Evolutionary conservation across 2,113 vertebrate genomes (phyloP), one percentile per base, ranked within the genome.

Genomic region (Hippocampus guttulatus): DNA sequence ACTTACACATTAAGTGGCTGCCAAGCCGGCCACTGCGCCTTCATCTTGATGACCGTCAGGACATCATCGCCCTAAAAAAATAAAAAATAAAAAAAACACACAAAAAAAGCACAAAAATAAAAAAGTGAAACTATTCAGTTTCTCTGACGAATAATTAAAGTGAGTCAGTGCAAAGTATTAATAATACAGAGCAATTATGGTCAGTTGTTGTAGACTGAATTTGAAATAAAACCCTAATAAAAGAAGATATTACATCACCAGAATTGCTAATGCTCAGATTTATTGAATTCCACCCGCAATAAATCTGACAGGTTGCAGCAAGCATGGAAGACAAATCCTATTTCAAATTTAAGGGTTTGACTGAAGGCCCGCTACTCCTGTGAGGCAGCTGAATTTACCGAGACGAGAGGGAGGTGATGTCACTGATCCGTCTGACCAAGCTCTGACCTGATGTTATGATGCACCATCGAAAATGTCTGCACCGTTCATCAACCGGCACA

Each of bases 21-120:
- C 97, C 96, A 99, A 76, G 97, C 97, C 0, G 97, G 96, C 97
- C 97, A 99, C 85, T 99, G 97, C 0, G 97, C 96, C 93, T 99
- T 99, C 88, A 98, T 96, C 91, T 99, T 99, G 93, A 99, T 97
- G 89, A 99, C 97, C 0, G 97, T 99, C 81, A 99, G 90, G 79
- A 99, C 95, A 0, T 97, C 96, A 81, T 99, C 97, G 1, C 97
- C 97, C 97, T 98, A 90, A 81, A 85, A 51, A 27, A 27, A 27
- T 27, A 47, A 78, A 27, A 74, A 55, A 82, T 75, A 43, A 81
- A 30, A 74, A 9, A 73, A 10, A 77, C 4, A 72, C 27, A 30
- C 27, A 33, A 6, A 90, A 81, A 85, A 51, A 47, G 77, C 27
- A 74, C 55, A 83, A 76, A 43, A 81, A 38, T 75, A 8, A 73